Conservation (phyloP, 2,888 invertebrate species). For the Melitaea athalia region DNA sequence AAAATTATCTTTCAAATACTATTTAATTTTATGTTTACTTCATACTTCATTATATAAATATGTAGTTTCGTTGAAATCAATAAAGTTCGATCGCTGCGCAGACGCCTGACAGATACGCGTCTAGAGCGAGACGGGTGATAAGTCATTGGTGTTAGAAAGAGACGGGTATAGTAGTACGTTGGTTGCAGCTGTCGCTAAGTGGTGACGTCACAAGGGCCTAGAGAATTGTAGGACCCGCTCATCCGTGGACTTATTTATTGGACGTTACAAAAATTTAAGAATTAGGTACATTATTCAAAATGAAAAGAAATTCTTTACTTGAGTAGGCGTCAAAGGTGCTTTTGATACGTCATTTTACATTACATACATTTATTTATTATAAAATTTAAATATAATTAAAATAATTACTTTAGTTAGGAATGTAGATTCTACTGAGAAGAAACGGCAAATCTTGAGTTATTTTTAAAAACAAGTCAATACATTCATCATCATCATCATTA, state of each 20-base stretch:
- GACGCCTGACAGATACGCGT: slow-evolving; percentile 66
- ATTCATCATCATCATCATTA: too few species aligned
- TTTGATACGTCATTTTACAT: too few species aligned
- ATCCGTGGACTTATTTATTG: slow-evolving; percentile 63
- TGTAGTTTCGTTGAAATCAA: slow-evolving; percentile 52
- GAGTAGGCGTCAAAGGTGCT: too few species aligned
- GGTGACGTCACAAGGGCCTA: slow-evolving; percentile 71
- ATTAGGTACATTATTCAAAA: slow-evolving; percentile 31
- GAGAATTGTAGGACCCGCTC: slow-evolving; percentile 63
- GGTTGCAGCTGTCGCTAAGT: slow-evolving; percentile 72
- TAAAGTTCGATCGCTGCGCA: slow-evolving; percentile 57
- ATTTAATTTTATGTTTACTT: too few species aligned
- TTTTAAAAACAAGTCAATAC: too few species aligned
- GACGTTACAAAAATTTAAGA: slow-evolving; percentile 44
- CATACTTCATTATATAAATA: slow-evolving; percentile 9
- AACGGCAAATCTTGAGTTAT: too few species aligned
- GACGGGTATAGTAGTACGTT: slow-evolving; percentile 65
- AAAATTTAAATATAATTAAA: too few species aligned
- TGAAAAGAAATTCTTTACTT: too few species aligned
- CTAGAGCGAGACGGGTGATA: slow-evolving; percentile 52
- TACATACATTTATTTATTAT: too few species aligned
- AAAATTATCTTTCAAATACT: background rate
- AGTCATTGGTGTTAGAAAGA: slow-evolving; percentile 52
- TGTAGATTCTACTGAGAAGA: too few species aligned
- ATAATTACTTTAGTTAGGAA: too few species aligned